Percentiles rank a stretch among this genome's conserved stretches.
Conservation (phyloP, 2,888 invertebrate species). For the Serripes groenlandicus region DNA sequence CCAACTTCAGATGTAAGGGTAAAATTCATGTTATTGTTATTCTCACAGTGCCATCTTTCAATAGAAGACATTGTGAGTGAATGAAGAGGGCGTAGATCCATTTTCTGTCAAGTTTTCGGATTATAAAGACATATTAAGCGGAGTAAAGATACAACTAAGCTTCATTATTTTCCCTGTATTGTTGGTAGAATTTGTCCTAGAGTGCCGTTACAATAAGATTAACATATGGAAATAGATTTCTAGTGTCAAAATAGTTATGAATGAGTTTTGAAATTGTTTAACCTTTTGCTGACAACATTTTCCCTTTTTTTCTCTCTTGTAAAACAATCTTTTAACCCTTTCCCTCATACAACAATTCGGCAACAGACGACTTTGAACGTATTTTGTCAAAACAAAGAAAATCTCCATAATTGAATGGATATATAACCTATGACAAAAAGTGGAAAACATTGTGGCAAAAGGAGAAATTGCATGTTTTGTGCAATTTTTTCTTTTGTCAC, state of each 20-base stretch:
- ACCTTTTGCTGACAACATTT: background rate
- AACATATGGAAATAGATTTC: constrained; percentile 18
- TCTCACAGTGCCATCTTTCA: constrained; percentile 16
- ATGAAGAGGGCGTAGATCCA: constrained; percentile 11
- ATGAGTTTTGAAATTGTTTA: background rate
- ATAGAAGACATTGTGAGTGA: constrained; percentile 15
- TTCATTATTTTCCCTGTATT: constrained; percentile 12
- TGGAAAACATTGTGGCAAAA: no score
- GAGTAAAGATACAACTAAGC: constrained; percentile 10
- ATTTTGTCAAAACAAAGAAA: no score
- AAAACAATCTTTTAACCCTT: background rate
- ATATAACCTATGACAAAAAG: no score
- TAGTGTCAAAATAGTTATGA: constrained; percentile 27
- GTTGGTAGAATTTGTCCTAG: background rate
- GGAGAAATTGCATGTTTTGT: no score
- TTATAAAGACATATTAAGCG: constrained; percentile 13
- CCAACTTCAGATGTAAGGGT: no score
- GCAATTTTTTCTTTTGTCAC: no score
- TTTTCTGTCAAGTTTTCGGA: constrained; percentile 16
- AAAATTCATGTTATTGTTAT: constrained; percentile 9
- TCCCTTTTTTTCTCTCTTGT: background rate
- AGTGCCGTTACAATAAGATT: constrained; percentile 34
- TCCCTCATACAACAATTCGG: background rate
- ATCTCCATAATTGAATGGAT: no score
- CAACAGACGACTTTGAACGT: background rate